phyloP scores from a whole-genome alignment of 1,140 invertebrate species.

The Bombus soroeensis region DNA sequence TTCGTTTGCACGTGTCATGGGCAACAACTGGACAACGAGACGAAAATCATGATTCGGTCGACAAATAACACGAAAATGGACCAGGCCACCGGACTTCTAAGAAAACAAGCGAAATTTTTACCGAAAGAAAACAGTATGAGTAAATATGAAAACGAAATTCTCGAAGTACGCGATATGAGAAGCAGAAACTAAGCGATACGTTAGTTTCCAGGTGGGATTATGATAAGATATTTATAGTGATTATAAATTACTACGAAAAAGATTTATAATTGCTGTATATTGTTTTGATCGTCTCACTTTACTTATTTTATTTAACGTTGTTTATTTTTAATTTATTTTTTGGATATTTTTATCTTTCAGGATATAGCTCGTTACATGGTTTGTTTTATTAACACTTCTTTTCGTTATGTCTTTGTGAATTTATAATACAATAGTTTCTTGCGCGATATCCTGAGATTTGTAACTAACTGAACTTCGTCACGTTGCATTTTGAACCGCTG shows the following conservation, averaged over 20 bases:
- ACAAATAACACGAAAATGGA: neutral
- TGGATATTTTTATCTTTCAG: neutral
- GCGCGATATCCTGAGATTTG: neutral
- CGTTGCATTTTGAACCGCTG: neutral
- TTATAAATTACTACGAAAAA: no score
- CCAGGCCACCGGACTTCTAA: neutral
- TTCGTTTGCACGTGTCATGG: slow-evolving; percentile 26
- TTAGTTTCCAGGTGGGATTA: neutral
- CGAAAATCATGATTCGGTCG: neutral
- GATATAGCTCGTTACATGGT: neutral
- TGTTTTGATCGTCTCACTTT: neutral
- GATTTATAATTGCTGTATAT: neutral
- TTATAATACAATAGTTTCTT: neutral
- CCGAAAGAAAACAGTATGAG: neutral
- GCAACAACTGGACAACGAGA: slow-evolving; percentile 29
- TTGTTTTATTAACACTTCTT: neutral
- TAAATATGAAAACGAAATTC: neutral
- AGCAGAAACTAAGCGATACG: neutral
- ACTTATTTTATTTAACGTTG: no score
- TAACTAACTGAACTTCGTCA: neutral
- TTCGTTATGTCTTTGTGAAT: neutral
- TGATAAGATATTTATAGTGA: no score
- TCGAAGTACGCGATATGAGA: neutral
- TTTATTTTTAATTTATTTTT: neutral
- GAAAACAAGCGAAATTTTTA: neutral